Evolutionary conservation across 1,140 invertebrate species (phyloP).

Genomic region (Drosophila sturtevanti): DNA sequence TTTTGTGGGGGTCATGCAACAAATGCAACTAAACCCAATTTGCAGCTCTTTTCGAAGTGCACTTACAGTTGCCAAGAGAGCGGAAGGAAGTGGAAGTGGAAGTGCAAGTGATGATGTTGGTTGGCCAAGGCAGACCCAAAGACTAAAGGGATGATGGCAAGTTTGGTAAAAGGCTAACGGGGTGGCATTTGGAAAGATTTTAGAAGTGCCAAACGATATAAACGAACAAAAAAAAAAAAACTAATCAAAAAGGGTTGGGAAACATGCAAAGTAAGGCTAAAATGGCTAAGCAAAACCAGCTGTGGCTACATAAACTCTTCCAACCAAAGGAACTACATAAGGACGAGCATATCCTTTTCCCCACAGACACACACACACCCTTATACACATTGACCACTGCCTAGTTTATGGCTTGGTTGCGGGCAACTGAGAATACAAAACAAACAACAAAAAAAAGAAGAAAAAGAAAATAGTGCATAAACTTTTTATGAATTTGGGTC

Average conservation of each 20-base stretch:
- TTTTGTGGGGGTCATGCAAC: slow-evolving; percentile 23
- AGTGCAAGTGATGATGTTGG: not conserved
- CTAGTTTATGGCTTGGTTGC: slow-evolving; percentile 39
- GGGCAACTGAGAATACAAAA: slow-evolving; percentile 21
- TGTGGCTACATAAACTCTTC: slow-evolving; percentile 10
- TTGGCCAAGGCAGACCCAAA: slow-evolving; percentile 9
- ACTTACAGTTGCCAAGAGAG: slow-evolving; percentile 4
- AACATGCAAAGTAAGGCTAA: slow-evolving; percentile 2
- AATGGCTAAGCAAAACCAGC: slow-evolving; percentile 1
- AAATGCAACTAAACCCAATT: slow-evolving; percentile 57
- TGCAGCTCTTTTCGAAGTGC: slow-evolving; percentile 39
- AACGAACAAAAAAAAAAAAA: too few species aligned
- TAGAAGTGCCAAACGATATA: slow-evolving; percentile 28
- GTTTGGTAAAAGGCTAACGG: not conserved
- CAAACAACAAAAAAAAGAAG: slow-evolving; percentile 5
- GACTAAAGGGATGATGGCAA: slow-evolving; percentile 3
- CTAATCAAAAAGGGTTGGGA: slow-evolving; percentile 57
- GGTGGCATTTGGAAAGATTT: not conserved
- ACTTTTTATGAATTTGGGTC: slow-evolving; percentile 52
- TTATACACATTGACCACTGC: slow-evolving; percentile 19
- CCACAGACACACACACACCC: not conserved
- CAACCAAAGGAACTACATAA: slow-evolving; percentile 2
- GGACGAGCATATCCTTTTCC: not conserved
- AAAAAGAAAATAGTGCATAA: slow-evolving; percentile 14
- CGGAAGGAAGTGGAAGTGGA: slow-evolving; percentile 20